These are phyloP conservation scores for Iphiclides podalirius DNA, from an alignment of 2,888 invertebrate genomes.

Conservation along the genomic window DNA sequence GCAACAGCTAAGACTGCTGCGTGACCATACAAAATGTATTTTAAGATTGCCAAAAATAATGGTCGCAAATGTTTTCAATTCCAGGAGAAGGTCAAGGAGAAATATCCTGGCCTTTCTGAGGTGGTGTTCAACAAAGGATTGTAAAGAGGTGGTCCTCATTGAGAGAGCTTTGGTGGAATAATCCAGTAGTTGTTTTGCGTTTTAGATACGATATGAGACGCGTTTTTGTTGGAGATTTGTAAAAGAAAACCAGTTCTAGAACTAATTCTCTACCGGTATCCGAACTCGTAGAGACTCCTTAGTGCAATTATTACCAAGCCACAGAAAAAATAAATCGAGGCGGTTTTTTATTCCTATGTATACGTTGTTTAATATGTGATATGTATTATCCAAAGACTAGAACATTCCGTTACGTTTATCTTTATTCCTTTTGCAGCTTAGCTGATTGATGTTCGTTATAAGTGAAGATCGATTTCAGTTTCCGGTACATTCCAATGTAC, in stretches of 20 bases:
- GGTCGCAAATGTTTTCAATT: no score
- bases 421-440: not conserved
- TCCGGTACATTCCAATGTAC: not conserved
- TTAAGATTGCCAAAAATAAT: no score
- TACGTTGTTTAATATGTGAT: no score
- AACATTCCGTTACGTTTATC: not conserved
- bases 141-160: constrained; percentile 60
- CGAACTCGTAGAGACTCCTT: not conserved
- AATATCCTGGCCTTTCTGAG: constrained; percentile 77
- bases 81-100: constrained; percentile 81
- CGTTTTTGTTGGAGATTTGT: no score
- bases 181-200: not conserved
- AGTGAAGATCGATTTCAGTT: not conserved
- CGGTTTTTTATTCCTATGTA: no score
- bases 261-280: not conserved
- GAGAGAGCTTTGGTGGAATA: not conserved
- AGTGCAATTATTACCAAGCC: no score
- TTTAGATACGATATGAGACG: not conserved
- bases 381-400: not conserved
- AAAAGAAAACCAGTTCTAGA: no score
- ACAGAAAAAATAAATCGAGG: no score
- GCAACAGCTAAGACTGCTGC: no score
- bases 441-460: not conserved
- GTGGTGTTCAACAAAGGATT: constrained; percentile 97
- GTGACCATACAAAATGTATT: no score